These are phyloP conservation scores for Camponotus floridanus DNA, from an alignment of 1,140 invertebrate species.

Conservation along the genomic window DNA sequence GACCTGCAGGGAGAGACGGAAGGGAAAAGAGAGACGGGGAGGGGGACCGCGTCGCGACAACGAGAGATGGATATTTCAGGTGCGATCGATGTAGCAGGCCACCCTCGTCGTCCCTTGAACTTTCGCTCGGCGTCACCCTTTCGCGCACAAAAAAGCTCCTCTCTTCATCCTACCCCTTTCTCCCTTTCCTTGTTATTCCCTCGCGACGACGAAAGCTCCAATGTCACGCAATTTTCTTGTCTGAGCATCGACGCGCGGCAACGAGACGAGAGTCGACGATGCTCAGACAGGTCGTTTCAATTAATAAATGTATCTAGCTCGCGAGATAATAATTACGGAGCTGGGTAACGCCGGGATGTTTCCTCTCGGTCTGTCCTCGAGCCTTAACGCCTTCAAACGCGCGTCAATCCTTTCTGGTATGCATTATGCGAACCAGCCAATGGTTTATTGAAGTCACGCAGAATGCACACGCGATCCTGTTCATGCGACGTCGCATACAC, in stretches of 20 bases:
- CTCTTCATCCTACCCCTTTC: constrained; percentile 25
- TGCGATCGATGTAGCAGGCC: constrained; percentile 77
- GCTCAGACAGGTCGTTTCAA: constrained; percentile 63
- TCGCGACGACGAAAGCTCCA: constrained; percentile 61
- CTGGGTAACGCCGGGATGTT: neutral
- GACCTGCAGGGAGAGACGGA: neutral
- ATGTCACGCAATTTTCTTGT: constrained; percentile 75
- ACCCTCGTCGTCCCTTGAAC: constrained; percentile 64
- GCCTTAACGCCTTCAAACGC: constrained; percentile 5
- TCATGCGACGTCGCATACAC: constrained; percentile 55
- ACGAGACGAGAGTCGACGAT: constrained; percentile 19
- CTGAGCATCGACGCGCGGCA: constrained; percentile 56
- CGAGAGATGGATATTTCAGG: constrained; percentile 70
- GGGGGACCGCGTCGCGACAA: constrained; percentile 51
- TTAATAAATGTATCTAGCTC: constrained; percentile 70
- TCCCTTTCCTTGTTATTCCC: constrained; percentile 1
- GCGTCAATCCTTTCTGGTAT: neutral
- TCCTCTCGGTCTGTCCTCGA: constrained; percentile 2
- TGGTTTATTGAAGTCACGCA: neutral
- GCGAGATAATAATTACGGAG: constrained; percentile 47
- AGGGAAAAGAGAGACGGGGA: constrained; percentile 48
- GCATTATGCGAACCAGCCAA: neutral
- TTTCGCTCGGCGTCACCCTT: constrained; percentile 58
- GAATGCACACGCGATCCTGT: constrained; percentile 46
- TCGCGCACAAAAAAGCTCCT: constrained; percentile 40